Evolutionary conservation across 2,797 vertebrate genomes (phyloP).

Genomic region (Rachycentron canadum): DNA sequence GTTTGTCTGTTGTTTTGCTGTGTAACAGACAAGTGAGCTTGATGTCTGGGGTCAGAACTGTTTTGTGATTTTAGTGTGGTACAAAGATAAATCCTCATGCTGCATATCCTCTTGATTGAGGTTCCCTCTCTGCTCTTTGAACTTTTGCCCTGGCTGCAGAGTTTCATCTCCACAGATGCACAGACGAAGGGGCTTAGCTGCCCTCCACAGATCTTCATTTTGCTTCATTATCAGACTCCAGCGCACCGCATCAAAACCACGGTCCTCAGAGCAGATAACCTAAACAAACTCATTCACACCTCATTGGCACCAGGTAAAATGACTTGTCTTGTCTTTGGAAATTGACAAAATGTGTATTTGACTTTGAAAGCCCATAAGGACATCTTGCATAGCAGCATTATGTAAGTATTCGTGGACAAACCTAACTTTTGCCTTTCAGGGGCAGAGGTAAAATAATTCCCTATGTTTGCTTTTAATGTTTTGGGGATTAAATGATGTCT

Average conservation of each 20-base stretch:
- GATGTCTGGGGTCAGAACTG: not conserved
- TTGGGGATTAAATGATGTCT: constrained; percentile 81
- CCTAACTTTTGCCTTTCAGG: constrained; percentile 58
- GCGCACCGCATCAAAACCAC: constrained; percentile 79
- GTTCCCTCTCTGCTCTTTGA: constrained; percentile 45
- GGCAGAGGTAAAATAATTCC: constrained; percentile 74
- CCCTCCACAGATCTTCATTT: constrained; percentile 76
- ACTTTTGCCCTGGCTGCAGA: constrained; percentile 65
- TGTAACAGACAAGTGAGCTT: not conserved
- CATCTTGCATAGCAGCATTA: constrained; percentile 40
- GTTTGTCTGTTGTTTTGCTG: not conserved
- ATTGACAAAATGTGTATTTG: constrained; percentile 1
- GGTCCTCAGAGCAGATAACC: constrained; percentile 79
- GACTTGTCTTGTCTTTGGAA: not conserved
- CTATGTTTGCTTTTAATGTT: constrained; percentile 85
- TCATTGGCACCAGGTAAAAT: constrained; percentile 75
- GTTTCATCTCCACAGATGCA: constrained; percentile 69
- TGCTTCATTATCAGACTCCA: constrained; percentile 81
- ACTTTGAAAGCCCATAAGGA: constrained; percentile 16
- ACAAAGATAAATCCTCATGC: constrained; percentile 5
- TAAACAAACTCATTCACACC: constrained; percentile 64
- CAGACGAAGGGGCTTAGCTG: constrained; percentile 40
- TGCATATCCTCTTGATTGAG: constrained; percentile 12
- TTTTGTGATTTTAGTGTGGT: not conserved
- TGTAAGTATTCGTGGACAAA: constrained; percentile 33